Evolutionary conservation across 2,888 invertebrate species (phyloP), one percentile per base, ranked within the genome.

Genomic region (Drosophila austrosaltans): DNA sequence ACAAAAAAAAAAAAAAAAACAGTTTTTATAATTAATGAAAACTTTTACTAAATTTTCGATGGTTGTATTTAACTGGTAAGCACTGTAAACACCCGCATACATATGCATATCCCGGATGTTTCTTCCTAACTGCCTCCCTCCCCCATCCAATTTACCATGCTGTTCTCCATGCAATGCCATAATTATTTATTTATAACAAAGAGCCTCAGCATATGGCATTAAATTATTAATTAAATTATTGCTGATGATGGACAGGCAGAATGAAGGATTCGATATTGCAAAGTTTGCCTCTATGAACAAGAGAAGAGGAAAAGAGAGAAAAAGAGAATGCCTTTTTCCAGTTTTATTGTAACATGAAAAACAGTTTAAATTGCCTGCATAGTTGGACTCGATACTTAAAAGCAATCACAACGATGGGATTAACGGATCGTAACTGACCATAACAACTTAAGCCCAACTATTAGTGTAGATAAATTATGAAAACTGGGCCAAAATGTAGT

Each of bases 191-290:
- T 81, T 79, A 79, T 81, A 72, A 63, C 48, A 22, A 48, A 48
- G 48, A 48, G 25, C 25, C 48, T 10, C 48, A 48, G 77, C 79
- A 82, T 72, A 79, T 69, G 72, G 74, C 81, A 81, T 79, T 79
- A 67, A 69, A 69, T 63, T 67, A 32, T 53, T 72, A 83, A 82
- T 87, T 79, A 62, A 82, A 78, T 87, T 78, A 84, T 71, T 71
- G 57, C 71, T 44, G 16, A 72, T 73, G 61, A 48, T 48, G 10
- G 48, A 48, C 48, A 48, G 48, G 48, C 48, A 48, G 25, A 10
- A 48, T 25, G 48, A 22, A 48, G 22, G 48, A 48, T 12, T 25
- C 22, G 4, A 25, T 8, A 48, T 48, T 48, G 8, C 4, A 44
- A 20, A 42, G 44, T 44, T 44, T 7, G 44, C 44, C 44, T 28